These are phyloP conservation scores for Neoseiulus cucumeris DNA, from an alignment of 1,140 invertebrate species.

Conservation along the genomic window DNA sequence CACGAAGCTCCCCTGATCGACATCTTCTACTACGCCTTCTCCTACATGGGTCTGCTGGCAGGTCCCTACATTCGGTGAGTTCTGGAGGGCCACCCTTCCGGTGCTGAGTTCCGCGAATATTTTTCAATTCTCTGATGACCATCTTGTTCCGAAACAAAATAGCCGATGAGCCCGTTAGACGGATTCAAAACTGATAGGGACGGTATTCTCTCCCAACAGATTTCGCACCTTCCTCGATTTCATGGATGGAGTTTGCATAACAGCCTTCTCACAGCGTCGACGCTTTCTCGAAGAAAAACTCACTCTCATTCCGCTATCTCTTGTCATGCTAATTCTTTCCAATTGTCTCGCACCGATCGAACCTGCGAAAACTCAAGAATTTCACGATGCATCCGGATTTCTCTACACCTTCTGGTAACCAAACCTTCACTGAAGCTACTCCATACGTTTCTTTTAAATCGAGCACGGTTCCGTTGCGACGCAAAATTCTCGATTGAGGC, in stretches of 20 bases:
- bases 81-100: too few relatives aligned
- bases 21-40: neutral
- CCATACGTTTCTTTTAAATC: too few relatives aligned
- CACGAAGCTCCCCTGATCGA: neutral
- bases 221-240: neutral
- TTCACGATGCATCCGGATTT: neutral
- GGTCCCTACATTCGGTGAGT: neutral
- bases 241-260: neutral
- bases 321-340: neutral
- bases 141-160: too few relatives aligned
- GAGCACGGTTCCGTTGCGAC: too few relatives aligned
- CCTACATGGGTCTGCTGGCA: conserved; percentile 1
- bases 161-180: too few relatives aligned
- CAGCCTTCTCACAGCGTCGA: neutral
- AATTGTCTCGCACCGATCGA: neutral
- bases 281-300: neutral
- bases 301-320: neutral
- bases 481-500: too few relatives aligned
- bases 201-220: too few relatives aligned
- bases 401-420: conserved; percentile 4
- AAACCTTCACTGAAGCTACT: too few relatives aligned
- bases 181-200: too few relatives aligned
- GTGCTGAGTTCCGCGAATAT: too few relatives aligned
- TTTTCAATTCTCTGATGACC: too few relatives aligned
- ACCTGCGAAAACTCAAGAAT: neutral